phyloP scores from a whole-genome alignment of 1,140 invertebrate species.

The Diorhabda carinulata region DNA sequence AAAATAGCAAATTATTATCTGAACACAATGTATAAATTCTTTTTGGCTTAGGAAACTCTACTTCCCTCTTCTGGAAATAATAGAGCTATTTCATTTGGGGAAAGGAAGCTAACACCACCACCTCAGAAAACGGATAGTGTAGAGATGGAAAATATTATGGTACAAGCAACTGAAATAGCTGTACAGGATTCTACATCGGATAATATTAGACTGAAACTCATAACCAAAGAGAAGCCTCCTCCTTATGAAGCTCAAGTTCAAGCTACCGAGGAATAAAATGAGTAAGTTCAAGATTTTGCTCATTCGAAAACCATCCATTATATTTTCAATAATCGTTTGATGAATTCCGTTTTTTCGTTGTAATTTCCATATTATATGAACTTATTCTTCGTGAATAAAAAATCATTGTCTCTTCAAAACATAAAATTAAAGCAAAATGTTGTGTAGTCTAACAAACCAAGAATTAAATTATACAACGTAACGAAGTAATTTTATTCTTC shows the following conservation, averaged over 20 bases:
- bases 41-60: conserved; percentile 54
- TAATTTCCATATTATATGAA: no score
- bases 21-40: no score
- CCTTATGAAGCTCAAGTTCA: conserved; percentile 22
- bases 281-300: background rate
- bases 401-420: no score
- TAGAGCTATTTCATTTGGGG: conserved; percentile 36
- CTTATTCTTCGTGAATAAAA: no score
- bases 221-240: conserved; percentile 43
- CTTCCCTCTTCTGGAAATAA: conserved; percentile 48
- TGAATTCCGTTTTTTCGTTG: no score
- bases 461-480: no score
- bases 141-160: conserved; percentile 46
- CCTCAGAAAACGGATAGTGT: conserved; percentile 45
- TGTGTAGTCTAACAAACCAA: no score
- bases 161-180: conserved; percentile 37
- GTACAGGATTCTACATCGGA: conserved; percentile 43
- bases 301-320: no score
- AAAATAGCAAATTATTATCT: no score
- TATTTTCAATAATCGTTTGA: no score
- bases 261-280: background rate
- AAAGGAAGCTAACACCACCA: conserved; percentile 35
- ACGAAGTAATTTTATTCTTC: no score
- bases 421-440: no score
- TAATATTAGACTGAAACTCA: conserved; percentile 42